Evolutionary conservation across 2,113 vertebrate genomes (phyloP), one percentile per base, ranked within the genome.

Genomic region (Mesoclemmys tuberculata): DNA sequence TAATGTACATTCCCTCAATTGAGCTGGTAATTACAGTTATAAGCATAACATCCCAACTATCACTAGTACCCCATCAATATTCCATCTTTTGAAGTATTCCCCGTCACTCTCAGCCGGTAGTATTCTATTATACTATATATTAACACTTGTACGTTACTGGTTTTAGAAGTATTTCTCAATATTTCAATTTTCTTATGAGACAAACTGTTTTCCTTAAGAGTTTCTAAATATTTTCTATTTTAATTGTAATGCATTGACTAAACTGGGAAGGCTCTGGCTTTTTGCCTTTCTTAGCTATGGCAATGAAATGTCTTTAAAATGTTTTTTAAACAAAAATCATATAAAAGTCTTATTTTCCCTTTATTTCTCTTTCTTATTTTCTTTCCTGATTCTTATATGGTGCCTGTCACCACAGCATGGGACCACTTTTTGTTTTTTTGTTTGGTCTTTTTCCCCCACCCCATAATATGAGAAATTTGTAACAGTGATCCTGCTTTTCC

Each of bases 1-100:
- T 11, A 35, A 84, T 46, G 81, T 64, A 38, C 44, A 84, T 74
- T 90, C 51, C 90, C 91, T 85, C 90, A 92, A 4, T 18, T 22
- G 90, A 96, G 4, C 90, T 85, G 94, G 82, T 56, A 31, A 81
- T 85, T 41, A 56, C 0, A 6, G 64, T 77, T 89, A 44, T 35
- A 2, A 16, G 54, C 79, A 29, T 29, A 56, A 16, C 46, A 0
- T 18, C 21, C 35, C 87, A n/a, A 6, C 61, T 58, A 89, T 93
- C 93, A 91, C 78, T 22, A 5, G 21, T 0, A 89, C 85, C 93
- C 92, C 90, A 95, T 95, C 49, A 92, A 93, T 95, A 10, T 58
- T 58, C 12, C 56, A 6, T 31, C 12, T 46, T 52, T 7, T 6
- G 1, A 29, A 4, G 85, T 0, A 1, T 22, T 49, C 38, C 84